Conservation (phyloP, 2,888 invertebrate genomes). For the Thymelicus lineola region DNA sequence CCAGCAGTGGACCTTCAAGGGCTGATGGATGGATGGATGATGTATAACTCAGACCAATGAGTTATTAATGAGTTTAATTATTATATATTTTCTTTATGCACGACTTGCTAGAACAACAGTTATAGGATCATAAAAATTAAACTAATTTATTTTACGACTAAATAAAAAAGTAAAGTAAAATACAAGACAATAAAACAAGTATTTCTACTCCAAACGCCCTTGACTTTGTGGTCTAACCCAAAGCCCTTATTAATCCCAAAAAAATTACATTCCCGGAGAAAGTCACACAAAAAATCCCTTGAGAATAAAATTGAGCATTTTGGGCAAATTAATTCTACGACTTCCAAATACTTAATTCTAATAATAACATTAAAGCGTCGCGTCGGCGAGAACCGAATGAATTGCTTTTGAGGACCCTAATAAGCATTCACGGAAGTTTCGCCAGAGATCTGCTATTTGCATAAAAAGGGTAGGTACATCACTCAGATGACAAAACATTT, state of each 20-base stretch:
- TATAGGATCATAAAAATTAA: too few relatives aligned
- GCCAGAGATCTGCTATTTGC: constrained; percentile 70
- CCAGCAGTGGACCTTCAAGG: too few relatives aligned
- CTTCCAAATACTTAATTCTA: constrained; percentile 73
- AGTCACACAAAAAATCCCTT: constrained; percentile 21
- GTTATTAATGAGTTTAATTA: too few relatives aligned
- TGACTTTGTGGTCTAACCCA: constrained; percentile 4
- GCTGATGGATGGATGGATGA: too few relatives aligned
- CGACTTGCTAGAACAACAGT: too few relatives aligned
- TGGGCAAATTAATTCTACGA: constrained; percentile 66
- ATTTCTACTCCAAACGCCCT: constrained; percentile 5
- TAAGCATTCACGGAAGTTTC: constrained; percentile 66
- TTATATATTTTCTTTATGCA: too few relatives aligned
- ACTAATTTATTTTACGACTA: too few relatives aligned
- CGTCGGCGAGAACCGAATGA: constrained; percentile 61
- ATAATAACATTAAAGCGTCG: constrained; percentile 70
- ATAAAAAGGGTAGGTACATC: constrained; percentile 65
- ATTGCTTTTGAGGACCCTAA: constrained; percentile 53
- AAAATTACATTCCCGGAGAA: constrained; percentile 21
- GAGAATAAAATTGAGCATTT: constrained; percentile 46
- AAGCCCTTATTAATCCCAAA: constrained; percentile 20
- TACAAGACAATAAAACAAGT: not conserved
- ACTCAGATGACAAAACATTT: constrained; percentile 47
- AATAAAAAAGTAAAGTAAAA: too few relatives aligned
- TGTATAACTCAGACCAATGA: too few relatives aligned